Evolutionary conservation across 2,113 vertebrate genomes (phyloP), one percentile per base, ranked within the genome.

Genomic region (Charina bottae): DNA sequence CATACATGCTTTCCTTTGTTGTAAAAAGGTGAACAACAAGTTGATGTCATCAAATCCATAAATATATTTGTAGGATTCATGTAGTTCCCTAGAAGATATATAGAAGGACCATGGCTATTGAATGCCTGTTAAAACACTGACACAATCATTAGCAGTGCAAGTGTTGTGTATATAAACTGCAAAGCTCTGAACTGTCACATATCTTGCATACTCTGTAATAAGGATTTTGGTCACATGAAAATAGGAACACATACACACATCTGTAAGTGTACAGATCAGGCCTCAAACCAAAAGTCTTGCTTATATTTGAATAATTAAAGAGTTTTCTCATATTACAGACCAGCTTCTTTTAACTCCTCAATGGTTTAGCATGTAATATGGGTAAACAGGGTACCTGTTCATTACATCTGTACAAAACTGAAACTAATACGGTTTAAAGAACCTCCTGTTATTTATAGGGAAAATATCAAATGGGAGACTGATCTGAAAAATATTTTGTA

Each of bases 211-310:
- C 86, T 93, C 94, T 0, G 59, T 83, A 55, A 89, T 87, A 92
- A 42, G 0, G 91, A 94, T 92, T 93, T 0, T 13, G 94, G 95
- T 90, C 92, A 83, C 64, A 88, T 93, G 94, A 94, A 93, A 93
- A 94, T 87, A 91, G 94, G 95, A 88, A 0, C 28, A 17, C 46
- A 23, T 53, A 33, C 19, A 21, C 9, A 28, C 53, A 56, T 6
- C 90, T 92, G 59, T 83, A 28, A 88, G 95, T 92, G 84, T 83
- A 42, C 92, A 86, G 88, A 64, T 0, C 83, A 92, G 90, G 89
- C 94, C 87, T 93, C 1, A 92, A 94, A 94, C 54, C 1, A 62
- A 24, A 2, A 85, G n/a, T 21, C 1, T 0, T 0, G 0, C n/a
- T 7, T 0, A 87, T 93, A 85, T 90, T 92, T 83, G 42, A 64